These are phyloP conservation scores for Callipepla californica DNA, from an alignment of 2,113 vertebrate species.

Conservation along the genomic window DNA sequence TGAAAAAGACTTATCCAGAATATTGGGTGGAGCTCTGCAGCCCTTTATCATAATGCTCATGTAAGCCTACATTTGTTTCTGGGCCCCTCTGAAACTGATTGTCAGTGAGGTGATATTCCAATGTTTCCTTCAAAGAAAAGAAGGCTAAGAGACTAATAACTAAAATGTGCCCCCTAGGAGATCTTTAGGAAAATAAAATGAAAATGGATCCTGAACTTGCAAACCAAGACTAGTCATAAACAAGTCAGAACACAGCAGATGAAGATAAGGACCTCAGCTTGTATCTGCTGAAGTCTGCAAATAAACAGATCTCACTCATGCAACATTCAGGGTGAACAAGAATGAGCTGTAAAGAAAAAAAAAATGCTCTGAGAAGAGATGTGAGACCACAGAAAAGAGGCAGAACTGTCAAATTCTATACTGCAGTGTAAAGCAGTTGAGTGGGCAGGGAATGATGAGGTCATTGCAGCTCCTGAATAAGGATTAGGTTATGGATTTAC, in stretches of 20 bases:
- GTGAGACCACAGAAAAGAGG: neutral
- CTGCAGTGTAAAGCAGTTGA: neutral
- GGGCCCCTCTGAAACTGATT: neutral
- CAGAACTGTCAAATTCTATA: neutral
- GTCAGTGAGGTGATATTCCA: neutral
- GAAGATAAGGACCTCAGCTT: neutral
- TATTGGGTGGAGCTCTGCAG: neutral
- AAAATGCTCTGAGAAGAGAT: neutral
- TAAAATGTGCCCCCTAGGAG: neutral
- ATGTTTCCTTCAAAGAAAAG: neutral
- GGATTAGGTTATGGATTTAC: neutral
- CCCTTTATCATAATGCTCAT: neutral
- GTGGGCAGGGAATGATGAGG: neutral
- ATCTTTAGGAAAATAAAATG: neutral
- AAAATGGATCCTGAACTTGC: neutral
- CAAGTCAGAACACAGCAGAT: neutral
- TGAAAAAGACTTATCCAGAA: neutral
- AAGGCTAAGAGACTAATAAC: neutral
- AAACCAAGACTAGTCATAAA: neutral
- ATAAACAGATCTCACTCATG: neutral
- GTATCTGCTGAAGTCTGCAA: neutral
- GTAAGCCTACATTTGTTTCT: neutral
- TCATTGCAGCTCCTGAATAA: neutral
- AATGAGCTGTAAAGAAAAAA: neutral
- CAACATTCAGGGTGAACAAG: neutral